Percentiles rank a stretch among this genome's conserved stretches.
Conservation (phyloP, 2,888 invertebrate genomes). For the Heliconius erato region DNA sequence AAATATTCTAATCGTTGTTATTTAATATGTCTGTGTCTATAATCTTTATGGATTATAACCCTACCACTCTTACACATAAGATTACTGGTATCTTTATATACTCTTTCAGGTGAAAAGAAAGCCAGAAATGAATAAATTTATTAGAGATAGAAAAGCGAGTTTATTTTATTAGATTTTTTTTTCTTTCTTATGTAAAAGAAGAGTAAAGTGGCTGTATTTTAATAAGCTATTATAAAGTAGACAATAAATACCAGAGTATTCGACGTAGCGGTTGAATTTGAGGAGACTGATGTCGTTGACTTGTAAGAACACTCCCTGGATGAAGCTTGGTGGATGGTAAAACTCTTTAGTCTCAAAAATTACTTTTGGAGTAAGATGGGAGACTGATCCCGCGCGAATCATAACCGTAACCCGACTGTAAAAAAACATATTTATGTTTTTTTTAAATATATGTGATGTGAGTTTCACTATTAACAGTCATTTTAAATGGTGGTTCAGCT, state of each 20-base stretch:
- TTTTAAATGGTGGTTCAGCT: no score
- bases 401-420: constrained; percentile 1
- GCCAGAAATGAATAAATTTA: no score
- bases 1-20: no score
- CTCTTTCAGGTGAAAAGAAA: no score
- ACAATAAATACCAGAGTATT: not conserved
- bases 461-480: no score
- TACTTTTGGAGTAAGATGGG: not conserved
- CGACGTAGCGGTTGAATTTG: not conserved
- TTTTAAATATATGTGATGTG: no score
- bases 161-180: no score
- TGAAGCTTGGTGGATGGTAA: not conserved
- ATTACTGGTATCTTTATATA: no score
- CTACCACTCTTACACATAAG: no score
- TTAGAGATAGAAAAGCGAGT: no score
- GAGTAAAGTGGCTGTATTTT: not conserved
- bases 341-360: constrained; percentile 5
- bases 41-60: no score
- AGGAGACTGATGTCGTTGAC: not conserved
- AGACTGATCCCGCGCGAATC: not conserved
- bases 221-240: not conserved
- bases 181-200: not conserved
- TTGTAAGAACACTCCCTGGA: not conserved
- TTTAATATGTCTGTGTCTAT: no score
- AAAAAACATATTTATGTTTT: not conserved